phyloP scores from a whole-genome alignment of 2,797 vertebrate genomes.

The Sphenopsis melanotis region DNA sequence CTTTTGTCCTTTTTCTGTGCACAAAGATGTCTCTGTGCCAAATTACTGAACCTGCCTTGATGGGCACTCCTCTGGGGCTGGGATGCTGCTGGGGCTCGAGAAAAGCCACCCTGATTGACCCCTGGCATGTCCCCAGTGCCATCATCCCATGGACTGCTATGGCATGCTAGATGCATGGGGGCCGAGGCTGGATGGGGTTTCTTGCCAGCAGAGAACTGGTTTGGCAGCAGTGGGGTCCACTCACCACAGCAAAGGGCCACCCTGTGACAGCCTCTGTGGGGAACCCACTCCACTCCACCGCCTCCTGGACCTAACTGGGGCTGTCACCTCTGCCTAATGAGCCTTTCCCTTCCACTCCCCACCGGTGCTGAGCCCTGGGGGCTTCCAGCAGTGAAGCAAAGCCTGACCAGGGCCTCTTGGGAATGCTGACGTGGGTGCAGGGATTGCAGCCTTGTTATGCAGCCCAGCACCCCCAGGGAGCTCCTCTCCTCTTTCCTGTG shows the following conservation, averaged over 20 bases:
- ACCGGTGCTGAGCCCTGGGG: neutral
- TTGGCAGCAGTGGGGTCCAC: neutral
- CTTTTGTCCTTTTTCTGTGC: neutral
- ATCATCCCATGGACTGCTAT: neutral
- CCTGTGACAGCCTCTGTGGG: neutral
- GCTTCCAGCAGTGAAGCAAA: neutral
- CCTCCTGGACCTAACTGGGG: neutral
- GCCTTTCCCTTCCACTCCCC: neutral
- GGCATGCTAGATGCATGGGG: neutral
- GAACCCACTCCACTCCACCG: neutral
- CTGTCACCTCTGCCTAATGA: neutral
- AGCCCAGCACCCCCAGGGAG: neutral
- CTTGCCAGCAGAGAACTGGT: neutral
- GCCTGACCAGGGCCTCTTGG: neutral
- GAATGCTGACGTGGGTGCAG: neutral
- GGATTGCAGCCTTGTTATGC: neutral
- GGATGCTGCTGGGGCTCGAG: accelerated
- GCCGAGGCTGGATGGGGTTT: neutral
- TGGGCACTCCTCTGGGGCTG: neutral
- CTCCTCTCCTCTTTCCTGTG: neutral
- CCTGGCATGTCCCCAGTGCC: neutral
- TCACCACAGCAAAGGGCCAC: neutral
- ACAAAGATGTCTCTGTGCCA: neutral
- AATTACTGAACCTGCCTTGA: neutral
- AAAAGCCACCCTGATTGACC: neutral